Conservation (phyloP, 1,140 invertebrate species). For the Andricus grossulariae region DNA sequence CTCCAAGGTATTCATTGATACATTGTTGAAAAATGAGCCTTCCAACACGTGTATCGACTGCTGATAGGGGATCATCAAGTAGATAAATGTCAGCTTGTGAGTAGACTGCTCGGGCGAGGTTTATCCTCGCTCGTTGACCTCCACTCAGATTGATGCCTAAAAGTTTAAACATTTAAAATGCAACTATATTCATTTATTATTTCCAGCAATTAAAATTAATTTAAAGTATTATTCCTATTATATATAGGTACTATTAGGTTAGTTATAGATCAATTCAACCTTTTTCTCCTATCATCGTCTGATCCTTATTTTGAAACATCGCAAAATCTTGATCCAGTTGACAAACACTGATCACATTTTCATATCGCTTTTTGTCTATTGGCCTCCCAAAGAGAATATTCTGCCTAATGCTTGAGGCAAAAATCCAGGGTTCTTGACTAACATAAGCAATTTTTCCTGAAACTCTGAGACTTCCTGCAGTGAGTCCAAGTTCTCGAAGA, state of each 20-base stretch:
- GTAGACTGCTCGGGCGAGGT: constrained; percentile 89
- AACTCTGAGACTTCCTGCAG: constrained; percentile 81
- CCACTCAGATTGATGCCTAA: constrained; percentile 86
- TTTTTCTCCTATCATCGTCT: constrained; percentile 93
- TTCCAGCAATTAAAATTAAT: no score
- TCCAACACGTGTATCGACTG: constrained; percentile 86
- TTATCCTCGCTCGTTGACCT: constrained; percentile 93
- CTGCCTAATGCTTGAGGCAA: constrained; percentile 84
- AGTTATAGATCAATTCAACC: constrained; percentile 76
- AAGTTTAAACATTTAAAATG: constrained; percentile 70
- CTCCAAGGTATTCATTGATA: constrained; percentile 80
- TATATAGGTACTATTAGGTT: constrained; percentile 86
- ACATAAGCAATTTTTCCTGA: constrained; percentile 91
- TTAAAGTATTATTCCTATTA: no score
- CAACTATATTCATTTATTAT: no score
- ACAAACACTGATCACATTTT: constrained; percentile 84
- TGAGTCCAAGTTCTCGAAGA: constrained; percentile 86
- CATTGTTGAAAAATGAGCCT: constrained; percentile 84
- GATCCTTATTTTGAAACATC: constrained; percentile 85
- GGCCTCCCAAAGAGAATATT: constrained; percentile 93
- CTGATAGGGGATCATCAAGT: constrained; percentile 86
- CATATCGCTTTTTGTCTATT: constrained; percentile 84
- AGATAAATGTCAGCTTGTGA: constrained; percentile 87
- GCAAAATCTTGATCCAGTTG: constrained; percentile 87
- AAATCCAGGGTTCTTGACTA: constrained; percentile 95